Evolutionary conservation across 2,113 vertebrate species (phyloP).

Genomic region (Accipiter virgatus): DNA sequence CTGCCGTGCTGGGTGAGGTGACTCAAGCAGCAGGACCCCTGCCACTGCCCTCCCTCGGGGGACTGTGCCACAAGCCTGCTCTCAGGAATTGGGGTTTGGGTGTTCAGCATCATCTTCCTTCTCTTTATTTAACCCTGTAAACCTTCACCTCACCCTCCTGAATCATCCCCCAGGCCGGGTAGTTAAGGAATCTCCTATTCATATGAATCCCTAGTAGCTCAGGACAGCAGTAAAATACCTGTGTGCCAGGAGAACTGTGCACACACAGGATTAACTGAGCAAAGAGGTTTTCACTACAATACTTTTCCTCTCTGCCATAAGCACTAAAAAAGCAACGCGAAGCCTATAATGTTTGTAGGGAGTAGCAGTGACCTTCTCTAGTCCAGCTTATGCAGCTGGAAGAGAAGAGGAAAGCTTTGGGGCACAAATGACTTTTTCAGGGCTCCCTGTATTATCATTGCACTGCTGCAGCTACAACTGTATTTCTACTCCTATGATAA

Average conservation of each 20-base stretch:
- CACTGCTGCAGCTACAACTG: background rate
- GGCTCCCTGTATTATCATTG: background rate
- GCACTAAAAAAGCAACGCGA: background rate
- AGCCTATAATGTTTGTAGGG: background rate
- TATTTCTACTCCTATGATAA: background rate
- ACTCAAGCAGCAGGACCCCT: background rate
- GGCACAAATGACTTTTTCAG: background rate
- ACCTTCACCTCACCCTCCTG: background rate
- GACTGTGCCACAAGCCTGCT: background rate
- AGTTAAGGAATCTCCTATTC: background rate
- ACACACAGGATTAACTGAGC: background rate
- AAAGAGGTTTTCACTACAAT: background rate
- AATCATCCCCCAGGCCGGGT: background rate
- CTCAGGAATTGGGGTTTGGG: background rate
- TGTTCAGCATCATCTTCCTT: background rate
- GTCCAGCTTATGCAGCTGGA: background rate
- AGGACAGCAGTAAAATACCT: background rate
- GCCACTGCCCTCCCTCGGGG: background rate
- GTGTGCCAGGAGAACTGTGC: background rate
- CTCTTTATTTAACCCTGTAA: background rate
- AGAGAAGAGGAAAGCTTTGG: background rate
- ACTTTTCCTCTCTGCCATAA: background rate
- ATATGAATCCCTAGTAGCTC: background rate
- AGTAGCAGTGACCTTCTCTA: background rate
- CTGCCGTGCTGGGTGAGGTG: accelerated